Conservation (phyloP, 2,888 invertebrate species). For the Noctua janthe region DNA sequence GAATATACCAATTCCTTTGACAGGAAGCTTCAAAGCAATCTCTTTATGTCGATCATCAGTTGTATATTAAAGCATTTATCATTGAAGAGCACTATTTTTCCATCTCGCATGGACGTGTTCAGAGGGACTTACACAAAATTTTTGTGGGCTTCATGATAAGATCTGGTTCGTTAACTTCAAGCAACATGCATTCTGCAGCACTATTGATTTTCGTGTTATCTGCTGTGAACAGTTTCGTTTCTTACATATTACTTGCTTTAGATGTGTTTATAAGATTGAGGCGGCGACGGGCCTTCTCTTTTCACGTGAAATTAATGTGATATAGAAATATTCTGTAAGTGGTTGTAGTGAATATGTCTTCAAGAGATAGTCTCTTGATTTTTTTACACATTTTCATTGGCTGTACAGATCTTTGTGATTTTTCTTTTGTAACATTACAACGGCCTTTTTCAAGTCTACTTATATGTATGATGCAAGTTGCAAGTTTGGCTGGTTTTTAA, state of each 20-base stretch:
- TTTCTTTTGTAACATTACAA: neutral
- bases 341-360: neutral
- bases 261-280: neutral
- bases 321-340: neutral
- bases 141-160: slow-evolving; percentile 9
- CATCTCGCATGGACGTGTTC: neutral
- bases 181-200: neutral
- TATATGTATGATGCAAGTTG: neutral
- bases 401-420: neutral
- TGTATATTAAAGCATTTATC: slow-evolving; percentile 30
- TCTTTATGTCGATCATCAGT: slow-evolving; percentile 22
- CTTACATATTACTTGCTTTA: neutral
- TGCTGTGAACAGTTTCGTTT: neutral
- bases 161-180: neutral
- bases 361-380: too few relatives aligned
- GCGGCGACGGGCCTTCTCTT: neutral
- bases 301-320: neutral
- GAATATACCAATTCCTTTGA: neutral
- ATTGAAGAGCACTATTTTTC: slow-evolving; percentile 2
- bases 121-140: neutral
- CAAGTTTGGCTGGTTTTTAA: neutral
- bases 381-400: neutral
- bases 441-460: neutral
- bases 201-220: neutral
- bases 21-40: slow-evolving; percentile 8